Percentiles rank a stretch among this genome's conserved stretches.
Conservation (phyloP, 2,888 invertebrate genomes). For the Drosophila affinis region DNA sequence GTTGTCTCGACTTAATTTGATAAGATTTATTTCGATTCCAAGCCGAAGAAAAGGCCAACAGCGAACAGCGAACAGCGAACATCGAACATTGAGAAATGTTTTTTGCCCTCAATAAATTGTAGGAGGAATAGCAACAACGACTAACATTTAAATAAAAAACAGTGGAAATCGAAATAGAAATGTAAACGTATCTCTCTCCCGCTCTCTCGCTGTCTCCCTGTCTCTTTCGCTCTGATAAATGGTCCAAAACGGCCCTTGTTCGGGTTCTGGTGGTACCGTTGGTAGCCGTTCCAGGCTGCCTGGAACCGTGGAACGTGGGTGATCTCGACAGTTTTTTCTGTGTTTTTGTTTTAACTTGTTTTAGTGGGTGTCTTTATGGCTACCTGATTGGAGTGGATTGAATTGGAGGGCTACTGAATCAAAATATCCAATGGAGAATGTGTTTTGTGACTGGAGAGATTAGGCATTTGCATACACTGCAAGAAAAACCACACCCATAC, state of each 20-base stretch:
- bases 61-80: slow-evolving; percentile 21
- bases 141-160: slow-evolving; percentile 67
- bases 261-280: slow-evolving; percentile 12
- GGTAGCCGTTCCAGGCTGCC: too few relatives aligned
- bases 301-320: slow-evolving; percentile 21
- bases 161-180: slow-evolving; percentile 71
- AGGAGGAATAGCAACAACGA: slow-evolving; percentile 29
- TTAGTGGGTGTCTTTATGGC: slow-evolving; percentile 39
- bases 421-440: not conserved
- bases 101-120: slow-evolving; percentile 50
- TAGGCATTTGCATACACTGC: not conserved
- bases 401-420: slow-evolving; percentile 25
- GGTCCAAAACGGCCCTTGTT: slow-evolving; percentile 41
- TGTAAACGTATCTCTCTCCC: slow-evolving; percentile 46
- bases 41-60: slow-evolving; percentile 64
- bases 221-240: slow-evolving; percentile 30
- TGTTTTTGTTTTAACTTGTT: slow-evolving; percentile 30
- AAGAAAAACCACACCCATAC: too few relatives aligned
- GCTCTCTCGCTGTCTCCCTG: too few relatives aligned
- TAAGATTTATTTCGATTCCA: slow-evolving; percentile 75
- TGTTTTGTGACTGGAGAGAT: not conserved
- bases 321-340: slow-evolving; percentile 35
- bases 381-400: slow-evolving; percentile 32
- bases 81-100: slow-evolving; percentile 53
- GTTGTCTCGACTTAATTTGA: slow-evolving; percentile 74